These are phyloP conservation scores for Vicugna pacos DNA, from an alignment of 2,113 vertebrate species.

Conservation along the genomic window DNA sequence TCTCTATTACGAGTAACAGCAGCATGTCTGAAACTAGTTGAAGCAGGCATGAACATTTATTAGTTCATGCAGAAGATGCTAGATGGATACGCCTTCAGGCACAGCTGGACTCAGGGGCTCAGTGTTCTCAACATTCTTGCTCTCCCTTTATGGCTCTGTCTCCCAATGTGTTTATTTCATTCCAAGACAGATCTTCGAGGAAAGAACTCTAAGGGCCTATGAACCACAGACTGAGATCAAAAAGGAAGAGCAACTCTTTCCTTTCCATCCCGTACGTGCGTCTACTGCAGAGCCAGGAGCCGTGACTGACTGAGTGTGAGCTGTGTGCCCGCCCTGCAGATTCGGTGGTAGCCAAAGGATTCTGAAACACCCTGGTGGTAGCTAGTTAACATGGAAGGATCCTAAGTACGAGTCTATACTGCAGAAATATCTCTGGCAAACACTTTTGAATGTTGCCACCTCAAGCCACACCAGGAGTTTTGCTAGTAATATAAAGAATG, in stretches of 20 bases:
- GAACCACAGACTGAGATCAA: not conserved
- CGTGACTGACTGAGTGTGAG: not conserved
- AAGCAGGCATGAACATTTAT: not conserved
- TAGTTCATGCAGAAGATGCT: not conserved
- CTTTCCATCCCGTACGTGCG: fast-evolving
- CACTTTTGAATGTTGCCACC: too few relatives aligned
- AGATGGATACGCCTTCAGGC: not conserved
- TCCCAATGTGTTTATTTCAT: not conserved
- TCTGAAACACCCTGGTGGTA: too few relatives aligned
- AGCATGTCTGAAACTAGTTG: not conserved
- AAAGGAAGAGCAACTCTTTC: not conserved
- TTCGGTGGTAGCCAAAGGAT: too few relatives aligned
- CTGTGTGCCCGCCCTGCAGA: not conserved
- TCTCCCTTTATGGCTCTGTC: not conserved
- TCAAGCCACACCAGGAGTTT: too few relatives aligned
- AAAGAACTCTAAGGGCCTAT: not conserved
- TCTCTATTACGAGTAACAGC: not conserved
- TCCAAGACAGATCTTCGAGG: not conserved
- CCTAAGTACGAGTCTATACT: too few relatives aligned
- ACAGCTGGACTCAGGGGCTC: not conserved
- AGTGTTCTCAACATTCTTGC: not conserved
- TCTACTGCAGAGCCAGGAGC: too few relatives aligned
- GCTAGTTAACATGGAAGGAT: too few relatives aligned
- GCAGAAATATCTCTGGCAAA: too few relatives aligned
- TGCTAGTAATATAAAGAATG: too few relatives aligned